Conservation (phyloP, 2,888 invertebrate genomes). For the Meteorus cinctellus region DNA sequence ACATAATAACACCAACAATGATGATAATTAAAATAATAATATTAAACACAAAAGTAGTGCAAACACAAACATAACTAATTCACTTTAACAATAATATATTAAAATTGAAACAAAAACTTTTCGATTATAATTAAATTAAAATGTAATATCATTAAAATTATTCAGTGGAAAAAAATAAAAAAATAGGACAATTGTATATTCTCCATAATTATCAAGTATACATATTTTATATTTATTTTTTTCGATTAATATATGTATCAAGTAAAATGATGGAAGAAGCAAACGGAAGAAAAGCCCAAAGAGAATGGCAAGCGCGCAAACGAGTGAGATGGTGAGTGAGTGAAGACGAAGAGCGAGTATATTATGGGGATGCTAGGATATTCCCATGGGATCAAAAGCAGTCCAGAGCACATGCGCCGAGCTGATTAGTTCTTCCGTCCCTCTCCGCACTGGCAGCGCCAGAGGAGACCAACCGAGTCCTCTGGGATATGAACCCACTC, state of each 20-base stretch:
- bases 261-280: slow-evolving; percentile 44
- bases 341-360: slow-evolving; percentile 58
- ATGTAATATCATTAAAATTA: background rate
- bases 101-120: background rate
- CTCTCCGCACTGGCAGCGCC: slow-evolving; percentile 65
- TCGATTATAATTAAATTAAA: too few relatives aligned
- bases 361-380: slow-evolving; percentile 69
- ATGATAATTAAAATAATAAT: background rate
- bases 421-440: slow-evolving; percentile 70
- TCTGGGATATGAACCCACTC: slow-evolving; percentile 67
- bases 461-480: slow-evolving; percentile 69
- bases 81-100: background rate
- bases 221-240: slow-evolving; percentile 11
- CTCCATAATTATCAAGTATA: background rate
- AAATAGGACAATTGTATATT: background rate
- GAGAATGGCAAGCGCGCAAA: slow-evolving; percentile 48
- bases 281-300: slow-evolving; percentile 46
- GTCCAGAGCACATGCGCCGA: slow-evolving; percentile 69
- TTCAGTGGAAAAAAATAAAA: background rate
- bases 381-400: slow-evolving; percentile 65
- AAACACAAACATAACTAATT: background rate
- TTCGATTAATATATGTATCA: background rate
- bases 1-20: background rate
- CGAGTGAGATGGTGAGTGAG: slow-evolving; percentile 43
- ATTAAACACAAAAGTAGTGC: too few relatives aligned